A percentile compares a stretch with the other conserved stretches of the same genome.
Conservation (phyloP, 2,888 invertebrate genomes). For the Syrista parreyssii region DNA sequence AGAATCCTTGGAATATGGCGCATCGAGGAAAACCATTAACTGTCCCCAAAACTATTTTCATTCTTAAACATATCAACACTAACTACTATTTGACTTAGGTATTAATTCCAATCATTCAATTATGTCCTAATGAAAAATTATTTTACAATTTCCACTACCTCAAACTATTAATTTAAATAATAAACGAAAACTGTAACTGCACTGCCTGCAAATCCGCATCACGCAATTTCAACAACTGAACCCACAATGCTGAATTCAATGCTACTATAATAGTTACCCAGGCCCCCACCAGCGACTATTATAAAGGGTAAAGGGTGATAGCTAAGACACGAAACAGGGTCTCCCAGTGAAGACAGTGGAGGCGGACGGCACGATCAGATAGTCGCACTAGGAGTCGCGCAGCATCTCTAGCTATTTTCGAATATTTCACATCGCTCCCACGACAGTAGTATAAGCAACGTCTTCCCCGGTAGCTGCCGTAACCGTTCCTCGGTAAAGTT, state of each 20-base stretch:
- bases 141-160: neutral
- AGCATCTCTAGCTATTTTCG: slow-evolving; percentile 31
- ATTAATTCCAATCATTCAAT: neutral
- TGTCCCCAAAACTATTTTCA: neutral
- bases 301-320: neutral
- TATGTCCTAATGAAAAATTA: neutral
- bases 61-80: neutral
- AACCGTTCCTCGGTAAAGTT: slow-evolving; percentile 20
- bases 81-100: neutral
- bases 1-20: slow-evolving; percentile 36
- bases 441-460: slow-evolving; percentile 1
- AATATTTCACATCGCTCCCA: neutral
- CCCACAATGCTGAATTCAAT: slow-evolving; percentile 48
- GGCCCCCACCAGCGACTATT: slow-evolving; percentile 39
- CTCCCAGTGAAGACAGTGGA: neutral
- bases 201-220: neutral
- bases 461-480: slow-evolving; percentile 46
- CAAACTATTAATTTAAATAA: neutral
- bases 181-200: neutral
- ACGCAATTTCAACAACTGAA: neutral
- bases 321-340: neutral
- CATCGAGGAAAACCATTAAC: slow-evolving; percentile 20
- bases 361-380: slow-evolving; percentile 4
- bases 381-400: neutral
- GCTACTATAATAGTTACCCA: slow-evolving; percentile 52